Base-by-base conservation (phyloP, 2,113 vertebrate genomes). In the Gallinago jamesoni region DNA sequence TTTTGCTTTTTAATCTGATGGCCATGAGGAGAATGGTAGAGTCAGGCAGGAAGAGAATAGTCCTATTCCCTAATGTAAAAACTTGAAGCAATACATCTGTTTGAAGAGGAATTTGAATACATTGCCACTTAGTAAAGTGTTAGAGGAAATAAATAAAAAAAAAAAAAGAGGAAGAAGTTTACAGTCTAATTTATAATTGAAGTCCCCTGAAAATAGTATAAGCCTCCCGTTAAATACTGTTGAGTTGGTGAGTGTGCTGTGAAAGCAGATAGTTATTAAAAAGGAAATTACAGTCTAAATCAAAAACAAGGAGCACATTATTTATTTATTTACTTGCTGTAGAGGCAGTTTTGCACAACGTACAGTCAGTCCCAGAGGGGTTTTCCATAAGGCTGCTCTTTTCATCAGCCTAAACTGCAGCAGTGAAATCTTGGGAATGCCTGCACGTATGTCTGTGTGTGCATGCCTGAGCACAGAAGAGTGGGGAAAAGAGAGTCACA, bases 291-390 rank as follows among this genome's bases (percentile, higher is more conserved):
- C 30, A 35, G 48, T 63, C 37, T 80, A 90, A 94, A 89, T 91
- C 12, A 76, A 86, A 93, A 75, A 0, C 1, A 5, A 84, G 52
- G 14, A 25, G 25, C 33, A 3, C 22, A 16, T 92, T 62, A 67
- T 93, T 96, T 96, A 63, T 81, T 96, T 86, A 48, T 87, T 95
- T 95, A 18, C 20, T 56, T 87, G 48, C 72, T 82, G 48, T 48
- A 47, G 72, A 69, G 57, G 75, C 62, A 56, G 19, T 84, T 94
- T 92, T 95, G 60, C 55, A 73, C 77, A 57, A 80, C 16, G 45
- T 81, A 24, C 78, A 50, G 39, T 39, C 11, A 17, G 35, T 68
- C 74, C 86, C 78, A 27, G 22, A 28, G 69, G 39, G 30, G 4
- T 30, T 91, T 94, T 91, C 67, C 43, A 1, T 43, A 73, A 75